Base-by-base conservation (phyloP, 2,888 invertebrate genomes). In the Sepioteuthis lessoniana region DNA sequence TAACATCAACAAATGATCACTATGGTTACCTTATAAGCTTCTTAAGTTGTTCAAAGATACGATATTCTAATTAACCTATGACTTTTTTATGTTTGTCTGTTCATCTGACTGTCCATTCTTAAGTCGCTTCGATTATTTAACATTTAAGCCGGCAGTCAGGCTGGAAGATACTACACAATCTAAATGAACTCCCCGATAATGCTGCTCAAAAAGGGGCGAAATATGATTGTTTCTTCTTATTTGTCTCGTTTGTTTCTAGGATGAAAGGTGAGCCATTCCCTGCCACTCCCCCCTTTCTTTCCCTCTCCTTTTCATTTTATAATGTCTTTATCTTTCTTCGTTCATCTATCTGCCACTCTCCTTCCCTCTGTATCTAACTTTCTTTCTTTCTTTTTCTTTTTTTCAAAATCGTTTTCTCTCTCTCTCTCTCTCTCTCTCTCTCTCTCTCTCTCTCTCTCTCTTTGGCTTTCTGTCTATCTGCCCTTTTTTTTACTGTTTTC, bases 71-170 rank as follows among this genome's bases (percentile, higher is more conserved):
- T 76, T 76, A n/a, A n/a, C n/a, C n/a, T 13, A 10, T 16, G n/a
- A 35, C 76, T n/a, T 76, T 25, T 35, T 13, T 47, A 13, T 3
- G 47, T 0, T 31, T 60, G 60, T 31, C 60, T 31, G 31, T 60
- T 60, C 60, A 60, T 60, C 60, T 60, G 31, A 31, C 5, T 31
- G 31, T 60, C 60, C 31, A 60, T 76, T 76, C 35, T 21, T 35
- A 76, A 76, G n/a, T n/a, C 76, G 76, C n/a, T 76, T 76, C n/a
- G n/a, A 76, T 76, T 76, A 60, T 60, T 60, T 60, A 76, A 76
- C n/a, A n/a, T 76, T n/a, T 76, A 76, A 76, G 76, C 76, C n/a
- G 76, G 19, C 19, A 13, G n/a, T 13, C 19, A 13, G n/a, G 19
- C 76, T 8, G 16, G n/a, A 76, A 16, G 76, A 35, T n/a, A 2